A percentile compares a stretch with the other conserved stretches of the same genome.
phyloP scores from a whole-genome alignment of 1,140 invertebrate species.

The Drosophila seguyi region DNA sequence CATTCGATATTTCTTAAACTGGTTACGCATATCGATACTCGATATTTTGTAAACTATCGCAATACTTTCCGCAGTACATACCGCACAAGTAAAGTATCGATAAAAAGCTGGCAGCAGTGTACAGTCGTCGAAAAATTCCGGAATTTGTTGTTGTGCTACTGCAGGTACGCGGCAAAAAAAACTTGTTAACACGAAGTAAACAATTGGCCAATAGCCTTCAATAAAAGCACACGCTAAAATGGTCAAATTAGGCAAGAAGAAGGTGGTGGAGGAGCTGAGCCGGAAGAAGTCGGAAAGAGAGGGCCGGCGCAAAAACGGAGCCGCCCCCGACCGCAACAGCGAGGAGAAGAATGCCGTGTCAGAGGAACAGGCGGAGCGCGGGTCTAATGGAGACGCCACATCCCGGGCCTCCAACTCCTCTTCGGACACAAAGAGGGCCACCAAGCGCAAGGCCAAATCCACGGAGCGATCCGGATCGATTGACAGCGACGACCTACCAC shows the following conservation, averaged over 20 bases:
- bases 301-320: slow-evolving; percentile 31
- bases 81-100: too few species aligned
- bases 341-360: slow-evolving; percentile 29
- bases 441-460: slow-evolving; percentile 31
- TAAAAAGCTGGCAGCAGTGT: background rate
- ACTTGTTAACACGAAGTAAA: background rate
- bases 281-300: slow-evolving; percentile 40
- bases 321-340: slow-evolving; percentile 46
- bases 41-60: too few species aligned
- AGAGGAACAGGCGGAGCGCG: background rate
- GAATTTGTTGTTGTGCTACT: slow-evolving; percentile 12
- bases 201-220: background rate
- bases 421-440: slow-evolving; percentile 3
- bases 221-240: slow-evolving; percentile 10
- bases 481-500: slow-evolving; percentile 62
- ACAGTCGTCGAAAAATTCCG: slow-evolving; percentile 24
- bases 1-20: too few species aligned
- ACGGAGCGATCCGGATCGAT: slow-evolving; percentile 16
- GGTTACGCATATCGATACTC: too few species aligned
- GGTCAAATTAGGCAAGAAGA: slow-evolving; percentile 63
- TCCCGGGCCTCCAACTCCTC: slow-evolving; percentile 1
- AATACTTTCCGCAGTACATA: too few species aligned
- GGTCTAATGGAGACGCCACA: slow-evolving; percentile 7
- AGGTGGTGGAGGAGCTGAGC: slow-evolving; percentile 34
- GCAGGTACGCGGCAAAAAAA: slow-evolving; percentile 22